These are phyloP conservation scores for Bombus pascuorum DNA, from an alignment of 1,140 invertebrate species.

Conservation along the genomic window DNA sequence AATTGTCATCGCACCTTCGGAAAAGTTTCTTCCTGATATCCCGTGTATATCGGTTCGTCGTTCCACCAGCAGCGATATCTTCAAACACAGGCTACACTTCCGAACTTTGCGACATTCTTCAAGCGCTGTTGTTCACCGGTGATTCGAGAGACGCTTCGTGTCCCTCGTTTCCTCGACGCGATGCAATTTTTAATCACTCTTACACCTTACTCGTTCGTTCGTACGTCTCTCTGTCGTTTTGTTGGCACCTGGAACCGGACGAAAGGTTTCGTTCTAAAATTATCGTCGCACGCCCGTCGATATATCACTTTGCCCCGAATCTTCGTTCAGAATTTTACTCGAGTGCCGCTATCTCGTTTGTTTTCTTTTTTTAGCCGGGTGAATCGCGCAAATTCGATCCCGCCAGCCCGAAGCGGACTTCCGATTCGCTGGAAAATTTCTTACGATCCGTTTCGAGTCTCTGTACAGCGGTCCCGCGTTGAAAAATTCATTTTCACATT, in stretches of 20 bases:
- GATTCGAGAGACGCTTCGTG: not conserved
- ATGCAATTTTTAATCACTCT: not conserved
- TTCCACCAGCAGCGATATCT: not conserved
- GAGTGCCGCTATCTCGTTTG: not conserved
- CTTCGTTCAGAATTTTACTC: not conserved
- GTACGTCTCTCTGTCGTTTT: not conserved
- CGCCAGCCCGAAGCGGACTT: too few relatives aligned
- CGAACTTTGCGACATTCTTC: not conserved
- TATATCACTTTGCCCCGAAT: not conserved
- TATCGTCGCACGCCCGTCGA: not conserved
- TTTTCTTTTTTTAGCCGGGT: not conserved
- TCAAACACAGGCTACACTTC: not conserved
- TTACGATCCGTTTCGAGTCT: too few relatives aligned
- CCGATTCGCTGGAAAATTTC: not conserved
- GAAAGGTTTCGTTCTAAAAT: not conserved
- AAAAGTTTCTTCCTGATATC: not conserved
- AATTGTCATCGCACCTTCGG: constrained; percentile 8
- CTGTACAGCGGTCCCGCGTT: too few relatives aligned
- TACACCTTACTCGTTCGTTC: not conserved
- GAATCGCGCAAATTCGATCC: not conserved
- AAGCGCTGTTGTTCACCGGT: not conserved
- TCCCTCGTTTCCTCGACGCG: not conserved
- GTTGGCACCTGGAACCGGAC: constrained; percentile 30
- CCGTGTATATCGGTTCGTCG: not conserved
- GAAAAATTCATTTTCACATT: not conserved